Evolutionary conservation across 2,113 vertebrate genomes (phyloP).

Genomic region (Indri indri): DNA sequence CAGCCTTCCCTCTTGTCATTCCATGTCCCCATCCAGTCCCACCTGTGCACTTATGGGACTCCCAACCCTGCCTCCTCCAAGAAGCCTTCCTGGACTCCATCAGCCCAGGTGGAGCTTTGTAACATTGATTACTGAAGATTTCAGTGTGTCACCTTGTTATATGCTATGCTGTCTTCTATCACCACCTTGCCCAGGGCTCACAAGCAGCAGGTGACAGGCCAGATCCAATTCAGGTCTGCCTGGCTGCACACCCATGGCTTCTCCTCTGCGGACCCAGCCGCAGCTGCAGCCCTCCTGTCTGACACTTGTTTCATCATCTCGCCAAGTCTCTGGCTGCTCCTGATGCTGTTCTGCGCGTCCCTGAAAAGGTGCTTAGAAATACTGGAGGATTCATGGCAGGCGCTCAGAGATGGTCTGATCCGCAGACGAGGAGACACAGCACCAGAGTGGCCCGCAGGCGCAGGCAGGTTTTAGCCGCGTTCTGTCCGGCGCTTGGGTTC

Average conservation of each 20-base stretch:
- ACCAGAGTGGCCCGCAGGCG: background rate
- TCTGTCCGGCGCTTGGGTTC: background rate
- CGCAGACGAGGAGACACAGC: background rate
- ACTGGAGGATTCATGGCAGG: background rate
- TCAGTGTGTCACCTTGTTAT: background rate
- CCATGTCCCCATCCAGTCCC: background rate
- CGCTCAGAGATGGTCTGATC: background rate
- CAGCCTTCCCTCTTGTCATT: background rate
- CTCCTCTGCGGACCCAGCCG: background rate
- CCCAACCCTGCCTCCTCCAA: background rate
- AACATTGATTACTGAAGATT: background rate
- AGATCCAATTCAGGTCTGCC: background rate
- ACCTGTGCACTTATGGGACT: no score
- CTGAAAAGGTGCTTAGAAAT: background rate
- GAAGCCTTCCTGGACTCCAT: background rate
- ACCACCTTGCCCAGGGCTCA: background rate
- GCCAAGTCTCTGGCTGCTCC: background rate
- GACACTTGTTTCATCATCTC: no score
- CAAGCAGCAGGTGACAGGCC: background rate
- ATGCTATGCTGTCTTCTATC: background rate
- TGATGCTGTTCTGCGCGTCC: background rate
- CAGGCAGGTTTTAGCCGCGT: fast-evolving
- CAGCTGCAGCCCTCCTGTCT: background rate
- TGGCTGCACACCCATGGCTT: background rate
- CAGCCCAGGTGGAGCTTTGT: background rate